phyloP scores from a whole-genome alignment of 1,140 invertebrate genomes.

The Batillaria attramentaria region DNA sequence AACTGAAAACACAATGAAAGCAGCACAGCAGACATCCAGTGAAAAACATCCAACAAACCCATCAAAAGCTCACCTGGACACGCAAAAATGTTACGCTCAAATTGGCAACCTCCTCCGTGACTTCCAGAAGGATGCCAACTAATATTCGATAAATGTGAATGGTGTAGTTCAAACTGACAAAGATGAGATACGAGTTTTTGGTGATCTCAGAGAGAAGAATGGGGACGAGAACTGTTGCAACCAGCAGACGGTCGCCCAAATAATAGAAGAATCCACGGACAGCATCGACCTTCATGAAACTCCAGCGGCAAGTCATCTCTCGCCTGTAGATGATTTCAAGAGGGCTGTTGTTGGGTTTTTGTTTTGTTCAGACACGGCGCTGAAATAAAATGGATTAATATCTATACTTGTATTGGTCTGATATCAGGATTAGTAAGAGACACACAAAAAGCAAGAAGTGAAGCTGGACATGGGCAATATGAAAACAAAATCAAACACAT shows the following conservation, averaged over 20 bases:
- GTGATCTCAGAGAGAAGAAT: constrained; percentile 13
- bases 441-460: too few species aligned
- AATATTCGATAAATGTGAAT: constrained; percentile 15
- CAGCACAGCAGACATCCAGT: background rate
- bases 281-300: background rate
- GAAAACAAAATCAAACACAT: too few species aligned
- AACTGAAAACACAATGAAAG: background rate
- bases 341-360: too few species aligned
- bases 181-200: constrained; percentile 3
- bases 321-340: too few species aligned
- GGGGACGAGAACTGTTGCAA: constrained; percentile 5
- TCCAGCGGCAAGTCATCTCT: constrained; percentile 15
- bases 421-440: too few species aligned
- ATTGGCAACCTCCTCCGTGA: background rate
- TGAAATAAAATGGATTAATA: too few species aligned
- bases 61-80: constrained; percentile 4
- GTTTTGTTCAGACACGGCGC: background rate
- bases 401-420: too few species aligned
- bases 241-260: constrained; percentile 20
- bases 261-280: constrained; percentile 8
- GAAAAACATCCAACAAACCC: background rate
- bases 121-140: constrained; percentile 22
- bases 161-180: constrained; percentile 17
- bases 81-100: constrained; percentile 2
- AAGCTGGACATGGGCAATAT: too few species aligned